Percentiles rank a stretch among this genome's conserved stretches.
phyloP scores from a whole-genome alignment of 2,888 invertebrate species.

The Rotaria sp. region DNA sequence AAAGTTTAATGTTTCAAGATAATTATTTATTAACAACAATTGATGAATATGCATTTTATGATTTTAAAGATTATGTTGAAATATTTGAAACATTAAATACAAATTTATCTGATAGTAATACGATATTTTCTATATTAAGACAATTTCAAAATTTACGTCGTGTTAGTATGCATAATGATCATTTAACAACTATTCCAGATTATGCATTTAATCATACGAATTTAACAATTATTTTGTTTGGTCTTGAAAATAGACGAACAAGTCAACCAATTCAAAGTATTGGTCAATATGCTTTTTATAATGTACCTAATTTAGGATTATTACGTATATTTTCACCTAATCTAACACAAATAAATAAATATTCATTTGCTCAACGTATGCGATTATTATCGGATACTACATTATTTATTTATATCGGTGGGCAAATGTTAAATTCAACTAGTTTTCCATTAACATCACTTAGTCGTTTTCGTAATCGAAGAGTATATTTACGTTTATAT shows the following conservation, averaged over 20 bases:
- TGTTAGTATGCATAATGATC: constrained; percentile 7
- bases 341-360: neutral
- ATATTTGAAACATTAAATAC: constrained; percentile 12
- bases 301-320: neutral
- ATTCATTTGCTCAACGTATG: neutral
- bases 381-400: neutral
- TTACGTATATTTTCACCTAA: neutral
- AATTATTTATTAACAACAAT: neutral
- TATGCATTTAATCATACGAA: neutral
- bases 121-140: neutral
- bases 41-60: neutral
- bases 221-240: neutral
- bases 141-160: neutral
- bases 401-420: neutral
- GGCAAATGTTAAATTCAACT: neutral
- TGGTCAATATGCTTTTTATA: constrained; percentile 16
- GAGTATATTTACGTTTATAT: neutral
- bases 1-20: neutral
- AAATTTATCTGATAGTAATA: neutral
- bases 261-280: neutral
- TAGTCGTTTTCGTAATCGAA: neutral
- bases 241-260: neutral
- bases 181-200: neutral
- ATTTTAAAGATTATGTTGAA: neutral
- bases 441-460: neutral